Percentiles rank a stretch among this genome's conserved stretches.
These are phyloP conservation scores for Rhynchonycteris naso DNA, from an alignment of 2,797 vertebrate genomes.

Conservation along the genomic window DNA sequence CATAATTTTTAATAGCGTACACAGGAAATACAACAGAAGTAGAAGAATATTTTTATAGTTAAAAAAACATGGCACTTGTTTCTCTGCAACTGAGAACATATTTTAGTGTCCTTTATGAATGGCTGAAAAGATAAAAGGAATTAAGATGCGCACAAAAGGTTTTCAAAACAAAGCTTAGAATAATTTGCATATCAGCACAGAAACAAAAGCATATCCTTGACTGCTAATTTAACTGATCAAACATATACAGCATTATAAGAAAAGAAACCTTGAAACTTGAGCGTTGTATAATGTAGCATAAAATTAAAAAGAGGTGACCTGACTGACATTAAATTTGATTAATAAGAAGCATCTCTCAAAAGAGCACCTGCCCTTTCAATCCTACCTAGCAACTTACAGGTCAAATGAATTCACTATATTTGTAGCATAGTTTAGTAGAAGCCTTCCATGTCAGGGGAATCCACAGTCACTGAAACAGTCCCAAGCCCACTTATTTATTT, in stretches of 20 bases:
- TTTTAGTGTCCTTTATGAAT: slow-evolving; percentile 64
- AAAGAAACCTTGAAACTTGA: slow-evolving; percentile 31
- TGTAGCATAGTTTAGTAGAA: not conserved
- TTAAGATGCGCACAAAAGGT: slow-evolving; percentile 61
- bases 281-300: slow-evolving; percentile 36
- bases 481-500: not conserved
- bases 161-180: slow-evolving; percentile 26
- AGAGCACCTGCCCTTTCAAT: slow-evolving; percentile 49
- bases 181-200: slow-evolving; percentile 64
- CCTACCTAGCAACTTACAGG: not conserved
- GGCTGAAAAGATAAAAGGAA: slow-evolving; percentile 68
- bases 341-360: slow-evolving; percentile 39
- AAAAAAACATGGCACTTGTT: slow-evolving; percentile 64
- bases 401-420: slow-evolving; percentile 8
- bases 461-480: not conserved
- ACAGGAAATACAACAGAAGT: slow-evolving; percentile 77
- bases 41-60: slow-evolving; percentile 76
- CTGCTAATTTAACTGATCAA: slow-evolving; percentile 67
- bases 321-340: slow-evolving; percentile 55
- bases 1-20: slow-evolving; percentile 65
- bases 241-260: slow-evolving; percentile 35
- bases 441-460: not conserved
- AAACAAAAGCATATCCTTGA: slow-evolving; percentile 40
- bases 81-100: slow-evolving; percentile 61
- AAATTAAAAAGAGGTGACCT: slow-evolving; percentile 63